Evolutionary conservation across 2,113 vertebrate genomes (phyloP).

Genomic region (Perca schrenkii): DNA sequence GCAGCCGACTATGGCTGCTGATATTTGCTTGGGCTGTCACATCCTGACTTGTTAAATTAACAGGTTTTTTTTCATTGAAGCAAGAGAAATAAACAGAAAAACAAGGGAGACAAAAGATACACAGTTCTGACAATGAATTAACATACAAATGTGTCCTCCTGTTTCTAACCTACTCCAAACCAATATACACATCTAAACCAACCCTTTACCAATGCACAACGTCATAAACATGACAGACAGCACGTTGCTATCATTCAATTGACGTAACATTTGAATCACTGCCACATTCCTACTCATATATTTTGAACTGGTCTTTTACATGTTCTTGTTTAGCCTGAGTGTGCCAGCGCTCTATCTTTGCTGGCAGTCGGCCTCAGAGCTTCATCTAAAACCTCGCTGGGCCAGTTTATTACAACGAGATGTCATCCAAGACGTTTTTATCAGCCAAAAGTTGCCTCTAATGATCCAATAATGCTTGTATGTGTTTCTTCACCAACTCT

Average conservation of each 20-base stretch:
- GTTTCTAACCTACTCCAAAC: no score
- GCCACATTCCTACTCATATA: conserved; percentile 21
- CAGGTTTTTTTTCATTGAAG: no score
- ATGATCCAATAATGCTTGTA: conserved; percentile 59
- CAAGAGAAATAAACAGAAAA: no score
- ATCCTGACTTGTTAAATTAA: neutral
- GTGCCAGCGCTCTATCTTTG: conserved; percentile 46
- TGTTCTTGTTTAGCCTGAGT: conserved; percentile 32
- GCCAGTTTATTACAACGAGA: conserved; percentile 51
- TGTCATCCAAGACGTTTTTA: conserved; percentile 60
- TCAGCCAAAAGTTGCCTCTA: conserved; percentile 62
- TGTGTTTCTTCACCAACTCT: conserved; percentile 37
- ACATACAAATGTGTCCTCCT: no score
- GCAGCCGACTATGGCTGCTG: neutral
- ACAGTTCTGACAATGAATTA: no score
- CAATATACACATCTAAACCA: no score
- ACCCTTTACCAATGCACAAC: no score
- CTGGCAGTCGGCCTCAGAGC: conserved; percentile 52
- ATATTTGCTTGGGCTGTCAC: conserved; percentile 9
- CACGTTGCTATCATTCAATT: neutral
- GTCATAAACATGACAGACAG: no score
- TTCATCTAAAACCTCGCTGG: conserved; percentile 58
- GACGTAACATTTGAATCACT: conserved; percentile 25
- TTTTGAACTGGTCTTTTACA: conserved; percentile 43
- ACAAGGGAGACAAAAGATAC: no score